A percentile compares a stretch with the other conserved stretches of the same genome.
Evolutionary conservation across 2,113 vertebrate genomes (phyloP).

Genomic region (Cebidichthys violaceus): DNA sequence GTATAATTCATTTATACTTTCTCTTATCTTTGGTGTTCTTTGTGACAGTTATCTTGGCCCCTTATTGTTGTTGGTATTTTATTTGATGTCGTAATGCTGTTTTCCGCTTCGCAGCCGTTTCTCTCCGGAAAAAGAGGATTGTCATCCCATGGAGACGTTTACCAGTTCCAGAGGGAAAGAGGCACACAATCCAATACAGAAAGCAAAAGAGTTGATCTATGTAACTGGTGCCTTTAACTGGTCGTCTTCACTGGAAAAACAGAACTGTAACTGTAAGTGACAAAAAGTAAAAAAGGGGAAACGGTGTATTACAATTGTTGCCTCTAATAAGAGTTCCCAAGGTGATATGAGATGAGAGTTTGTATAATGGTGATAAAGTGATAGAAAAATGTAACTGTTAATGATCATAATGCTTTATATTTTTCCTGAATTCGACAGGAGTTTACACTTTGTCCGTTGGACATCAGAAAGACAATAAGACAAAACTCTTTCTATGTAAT

Average conservation of each 20-base stretch:
- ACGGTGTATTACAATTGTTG: too few relatives aligned
- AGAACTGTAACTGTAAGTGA: background rate
- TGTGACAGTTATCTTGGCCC: background rate
- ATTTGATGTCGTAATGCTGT: background rate
- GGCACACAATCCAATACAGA: background rate
- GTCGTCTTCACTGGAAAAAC: background rate
- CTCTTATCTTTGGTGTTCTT: background rate
- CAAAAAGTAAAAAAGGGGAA: background rate
- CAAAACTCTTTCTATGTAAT: background rate
- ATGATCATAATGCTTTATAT: background rate
- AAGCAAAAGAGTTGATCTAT: background rate
- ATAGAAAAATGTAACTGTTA: background rate
- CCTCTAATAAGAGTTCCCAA: background rate
- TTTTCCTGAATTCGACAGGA: background rate
- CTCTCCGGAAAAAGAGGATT: too few relatives aligned
- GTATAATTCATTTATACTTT: background rate
- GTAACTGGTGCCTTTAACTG: background rate
- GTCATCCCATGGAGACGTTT: background rate
- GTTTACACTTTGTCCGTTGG: background rate
- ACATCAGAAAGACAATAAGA: background rate
- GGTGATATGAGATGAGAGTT: background rate
- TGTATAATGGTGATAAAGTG: background rate
- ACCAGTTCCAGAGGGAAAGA: background rate
- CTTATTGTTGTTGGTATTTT: conserved; percentile 8
- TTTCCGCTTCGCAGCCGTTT: background rate